Evolutionary conservation across 2,797 vertebrate species (phyloP).

Genomic region (Schizopygopsis pylzovi): DNA sequence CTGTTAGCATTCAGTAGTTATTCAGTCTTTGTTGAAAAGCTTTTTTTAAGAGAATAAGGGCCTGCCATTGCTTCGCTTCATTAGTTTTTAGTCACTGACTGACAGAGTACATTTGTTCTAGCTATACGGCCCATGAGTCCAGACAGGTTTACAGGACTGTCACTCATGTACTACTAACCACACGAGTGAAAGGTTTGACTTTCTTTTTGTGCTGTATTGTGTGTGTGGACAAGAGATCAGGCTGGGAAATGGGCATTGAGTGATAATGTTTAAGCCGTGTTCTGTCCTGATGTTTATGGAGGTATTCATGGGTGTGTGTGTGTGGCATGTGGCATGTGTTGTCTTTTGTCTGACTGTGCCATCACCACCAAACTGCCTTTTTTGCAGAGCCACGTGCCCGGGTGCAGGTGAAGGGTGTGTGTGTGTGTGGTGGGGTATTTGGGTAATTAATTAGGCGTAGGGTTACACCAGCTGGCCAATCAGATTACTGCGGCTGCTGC

Average conservation of each 20-base stretch:
- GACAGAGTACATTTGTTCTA: constrained; percentile 25
- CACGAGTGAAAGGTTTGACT: constrained; percentile 28
- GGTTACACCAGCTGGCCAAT: constrained; percentile 49
- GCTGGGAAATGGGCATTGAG: not conserved
- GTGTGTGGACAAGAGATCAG: not conserved
- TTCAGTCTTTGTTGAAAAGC: constrained; percentile 18
- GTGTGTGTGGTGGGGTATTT: constrained; percentile 19
- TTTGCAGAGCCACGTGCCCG: constrained; percentile 30
- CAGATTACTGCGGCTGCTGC: not conserved
- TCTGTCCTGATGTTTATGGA: constrained; percentile 23
- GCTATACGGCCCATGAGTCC: not conserved
- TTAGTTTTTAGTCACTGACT: not conserved
- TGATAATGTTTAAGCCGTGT: constrained; percentile 21
- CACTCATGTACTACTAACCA: constrained; percentile 35
- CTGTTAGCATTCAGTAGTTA: constrained; percentile 28
- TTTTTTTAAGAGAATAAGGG: constrained; percentile 1
- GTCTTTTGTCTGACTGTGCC: constrained; percentile 24
- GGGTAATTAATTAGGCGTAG: constrained; percentile 56
- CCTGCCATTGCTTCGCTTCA: not conserved
- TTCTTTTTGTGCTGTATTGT: constrained; percentile 30
- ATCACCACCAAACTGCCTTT: constrained; percentile 21
- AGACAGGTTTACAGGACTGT: constrained; percentile 30
- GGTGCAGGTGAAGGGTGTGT: constrained; percentile 10
- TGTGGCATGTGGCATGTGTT: constrained; percentile 2
- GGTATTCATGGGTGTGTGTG: constrained; percentile 27